Conservation (phyloP, 2,888 invertebrate species). For the Magallana nippona region DNA sequence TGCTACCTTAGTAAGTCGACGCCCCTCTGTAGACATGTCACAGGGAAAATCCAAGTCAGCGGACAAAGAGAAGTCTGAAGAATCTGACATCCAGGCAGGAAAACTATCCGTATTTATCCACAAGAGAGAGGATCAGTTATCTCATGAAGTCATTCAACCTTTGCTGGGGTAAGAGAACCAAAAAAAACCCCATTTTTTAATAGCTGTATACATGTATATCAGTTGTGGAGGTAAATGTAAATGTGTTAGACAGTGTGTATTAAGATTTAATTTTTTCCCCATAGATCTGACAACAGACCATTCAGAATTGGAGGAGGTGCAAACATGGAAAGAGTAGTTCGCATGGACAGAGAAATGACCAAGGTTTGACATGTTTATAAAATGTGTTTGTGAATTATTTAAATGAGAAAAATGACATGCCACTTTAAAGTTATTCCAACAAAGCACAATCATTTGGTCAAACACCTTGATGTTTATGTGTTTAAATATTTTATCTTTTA, state of each 20-base stretch:
- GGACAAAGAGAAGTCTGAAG: slow-evolving; percentile 72
- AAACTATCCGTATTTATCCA: slow-evolving; percentile 78
- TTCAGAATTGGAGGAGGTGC: slow-evolving; percentile 74
- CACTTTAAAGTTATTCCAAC: no score
- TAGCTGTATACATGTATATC: no score
- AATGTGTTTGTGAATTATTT: neutral
- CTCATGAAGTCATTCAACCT: slow-evolving; percentile 79
- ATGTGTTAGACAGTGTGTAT: neutral
- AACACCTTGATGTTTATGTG: neutral
- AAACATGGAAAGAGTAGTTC: slow-evolving; percentile 77
- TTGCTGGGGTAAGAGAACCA: slow-evolving; percentile 69
- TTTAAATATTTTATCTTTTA: neutral
- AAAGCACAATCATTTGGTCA: neutral
- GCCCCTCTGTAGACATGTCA: slow-evolving; percentile 69
- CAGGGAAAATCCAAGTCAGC: slow-evolving; percentile 50
- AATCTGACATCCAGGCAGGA: slow-evolving; percentile 75
- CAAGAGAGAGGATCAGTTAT: slow-evolving; percentile 78
- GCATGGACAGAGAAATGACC: slow-evolving; percentile 77
- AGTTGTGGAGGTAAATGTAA: no score
- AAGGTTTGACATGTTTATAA: slow-evolving; percentile 63
- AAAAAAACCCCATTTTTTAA: no score
- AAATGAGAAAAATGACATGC: neutral
- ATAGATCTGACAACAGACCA: slow-evolving; percentile 74
- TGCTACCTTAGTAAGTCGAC: slow-evolving; percentile 73
- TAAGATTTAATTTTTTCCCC: slow-evolving; percentile 41